phyloP scores from a whole-genome alignment of 2,797 vertebrate species.

The Myioborus miniatus region DNA sequence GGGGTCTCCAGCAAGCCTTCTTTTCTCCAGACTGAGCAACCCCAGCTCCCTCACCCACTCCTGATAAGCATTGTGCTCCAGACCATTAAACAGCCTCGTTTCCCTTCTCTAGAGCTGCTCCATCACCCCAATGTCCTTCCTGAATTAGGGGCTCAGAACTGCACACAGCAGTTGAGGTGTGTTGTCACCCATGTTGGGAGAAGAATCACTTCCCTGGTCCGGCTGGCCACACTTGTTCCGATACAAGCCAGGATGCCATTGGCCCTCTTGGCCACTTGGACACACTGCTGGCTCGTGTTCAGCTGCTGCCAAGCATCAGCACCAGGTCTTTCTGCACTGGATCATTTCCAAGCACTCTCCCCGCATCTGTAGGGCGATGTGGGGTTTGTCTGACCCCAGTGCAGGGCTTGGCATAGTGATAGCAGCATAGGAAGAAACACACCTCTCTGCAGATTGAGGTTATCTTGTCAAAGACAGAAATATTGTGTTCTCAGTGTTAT shows the following conservation, averaged over 20 bases:
- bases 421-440: neutral
- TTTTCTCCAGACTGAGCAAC: neutral
- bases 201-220: neutral
- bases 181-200: too few species aligned
- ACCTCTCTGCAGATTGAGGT: neutral
- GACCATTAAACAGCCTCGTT: neutral
- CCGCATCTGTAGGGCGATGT: rapidly evolving
- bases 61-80: neutral
- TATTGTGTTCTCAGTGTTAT: neutral
- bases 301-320: neutral
- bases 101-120: neutral
- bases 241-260: neutral
- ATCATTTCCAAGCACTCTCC: rapidly evolving
- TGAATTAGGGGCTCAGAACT: neutral
- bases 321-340: neutral
- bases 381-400: neutral
- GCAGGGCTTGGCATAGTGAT: neutral
- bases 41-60: neutral
- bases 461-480: neutral
- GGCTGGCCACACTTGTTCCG: too few species aligned
- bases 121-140: neutral
- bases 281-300: neutral
- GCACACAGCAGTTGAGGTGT: neutral
- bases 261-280: neutral
- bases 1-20: neutral